Evolutionary conservation across 1,140 invertebrate species (phyloP), one percentile per base, ranked within the genome.

Genomic region (Asbolus verrucosus): DNA sequence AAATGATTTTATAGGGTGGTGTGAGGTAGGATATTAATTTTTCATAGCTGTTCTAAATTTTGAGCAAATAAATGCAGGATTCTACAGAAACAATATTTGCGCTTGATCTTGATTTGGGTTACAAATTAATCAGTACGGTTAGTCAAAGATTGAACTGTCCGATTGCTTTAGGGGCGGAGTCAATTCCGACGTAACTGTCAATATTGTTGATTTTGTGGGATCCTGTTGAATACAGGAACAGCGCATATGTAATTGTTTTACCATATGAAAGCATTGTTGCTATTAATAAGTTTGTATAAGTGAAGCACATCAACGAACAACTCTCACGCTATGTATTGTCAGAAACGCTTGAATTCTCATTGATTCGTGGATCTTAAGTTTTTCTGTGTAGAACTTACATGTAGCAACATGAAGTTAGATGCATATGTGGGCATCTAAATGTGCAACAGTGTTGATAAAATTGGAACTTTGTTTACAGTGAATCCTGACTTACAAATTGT

Each of bases 361-460:
- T 54, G 46, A 54, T 54, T 54, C 27, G 46, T 54, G 46, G 46
- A 54, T 54, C 46, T 54, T 54, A 27, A 11, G n/a, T 15, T 27
- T 27, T n/a, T n/a, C n/a, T n/a, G n/a, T 54, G 21, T 54, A 16
- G 24, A 43, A 36, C 5, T 36, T 54, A 27, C n/a, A 54, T 27
- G 9, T 54, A 54, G 46, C 46, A 30, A 54, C 21, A 30, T 19
- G 3, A 54, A 54, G 15, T 54, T 13, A 30, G 46, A 54, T 54
- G 46, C 46, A 13, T 54, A 27, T 50, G 19, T 27, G 19, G 9
- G 67, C 67, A 63, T 69, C 54, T 63, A 24, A 70, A 67, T 46
- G 46, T 71, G 46, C 61, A 63, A 71, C 70, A 71, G 70, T 71
- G 70, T 71, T 71, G 70, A 71, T 71, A 71, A 71, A 71, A 71